Evolutionary conservation across 2,888 invertebrate genomes (phyloP), one percentile per base, ranked within the genome.

Genomic region (Thumatha senex): DNA sequence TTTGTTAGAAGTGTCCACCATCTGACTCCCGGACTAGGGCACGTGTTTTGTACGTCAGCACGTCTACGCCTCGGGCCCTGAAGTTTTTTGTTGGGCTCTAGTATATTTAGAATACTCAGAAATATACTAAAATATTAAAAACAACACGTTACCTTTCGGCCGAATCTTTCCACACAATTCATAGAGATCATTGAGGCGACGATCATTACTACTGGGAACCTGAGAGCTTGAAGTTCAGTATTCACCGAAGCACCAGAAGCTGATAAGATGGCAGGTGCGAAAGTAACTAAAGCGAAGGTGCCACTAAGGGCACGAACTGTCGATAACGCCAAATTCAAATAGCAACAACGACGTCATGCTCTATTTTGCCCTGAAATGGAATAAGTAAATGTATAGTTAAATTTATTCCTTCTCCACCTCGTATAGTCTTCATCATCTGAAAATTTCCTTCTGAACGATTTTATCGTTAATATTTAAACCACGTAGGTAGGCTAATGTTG

Each of bases 151-250:
- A 89, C 89, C 82, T 82, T 85, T 57, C 87, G 78, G 2, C 84
- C 85, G 29, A 82, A 68, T 50, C 66, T 81, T 48, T 89, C 89
- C 10, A 89, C 78, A 40, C 75, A 79, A 35, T 70, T 60, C 69
- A 85, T 81, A 13, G 83, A 78, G 2, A 80, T 45, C 10, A 84
- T 58, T 0, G 84, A 82, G 0, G 82, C 81, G 1, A 83, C 34
- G 29, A 86, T 80, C 82, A 86, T 80, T 7, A 87, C 74, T 7
- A 72, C 67, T 1, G 89, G 45, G 11, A 45, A 38, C 9, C 45
- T 45, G 13, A 45, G 36, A 18, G 45, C 30, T 45, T 45, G 45
- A 11, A 38, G 8, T 30, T 44, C 40, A 33, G 44, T 18, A 15
- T 43, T 51, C 43, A 53, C 45, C 24, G 45, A 36, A 18, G 35